Conservation (phyloP, 1,140 invertebrate genomes). For the Heliothis virescens region DNA sequence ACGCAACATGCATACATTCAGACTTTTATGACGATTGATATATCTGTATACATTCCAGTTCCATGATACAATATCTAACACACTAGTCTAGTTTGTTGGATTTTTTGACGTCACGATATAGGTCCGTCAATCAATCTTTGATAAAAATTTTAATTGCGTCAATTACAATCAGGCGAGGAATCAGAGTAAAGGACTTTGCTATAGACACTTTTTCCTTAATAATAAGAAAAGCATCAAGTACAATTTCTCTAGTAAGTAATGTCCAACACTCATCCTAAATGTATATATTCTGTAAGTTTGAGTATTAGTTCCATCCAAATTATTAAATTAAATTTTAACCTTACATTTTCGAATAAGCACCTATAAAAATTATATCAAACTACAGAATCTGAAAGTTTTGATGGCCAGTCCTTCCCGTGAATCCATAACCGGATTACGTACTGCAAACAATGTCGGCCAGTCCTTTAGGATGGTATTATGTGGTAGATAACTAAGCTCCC, state of each 20-base stretch:
- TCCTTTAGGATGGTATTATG: slow-evolving; percentile 32
- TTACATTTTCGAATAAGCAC: too few species aligned
- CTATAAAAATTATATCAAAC: not conserved
- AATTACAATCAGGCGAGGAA: too few species aligned
- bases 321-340: too few species aligned
- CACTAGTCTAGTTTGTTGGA: too few species aligned
- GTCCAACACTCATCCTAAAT: too few species aligned
- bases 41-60: not conserved
- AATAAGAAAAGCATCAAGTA: too few species aligned
- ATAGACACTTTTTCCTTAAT: not conserved
- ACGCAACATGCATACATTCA: slow-evolving; percentile 17
- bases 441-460: slow-evolving; percentile 1
- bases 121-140: too few species aligned
- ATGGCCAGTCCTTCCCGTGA: not conserved
- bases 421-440: slow-evolving; percentile 15
- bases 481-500: slow-evolving; percentile 34
- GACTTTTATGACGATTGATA: slow-evolving; percentile 30
- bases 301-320: not conserved
- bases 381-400: not conserved
- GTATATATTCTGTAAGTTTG: too few species aligned
- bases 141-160: too few species aligned
- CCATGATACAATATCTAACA: too few species aligned
- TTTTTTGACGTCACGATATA: too few species aligned
- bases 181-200: not conserved
- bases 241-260: too few species aligned